Evolutionary conservation across 2,888 invertebrate genomes (phyloP), one percentile per base, ranked within the genome.

Genomic region (Torymus aiolomorphi): DNA sequence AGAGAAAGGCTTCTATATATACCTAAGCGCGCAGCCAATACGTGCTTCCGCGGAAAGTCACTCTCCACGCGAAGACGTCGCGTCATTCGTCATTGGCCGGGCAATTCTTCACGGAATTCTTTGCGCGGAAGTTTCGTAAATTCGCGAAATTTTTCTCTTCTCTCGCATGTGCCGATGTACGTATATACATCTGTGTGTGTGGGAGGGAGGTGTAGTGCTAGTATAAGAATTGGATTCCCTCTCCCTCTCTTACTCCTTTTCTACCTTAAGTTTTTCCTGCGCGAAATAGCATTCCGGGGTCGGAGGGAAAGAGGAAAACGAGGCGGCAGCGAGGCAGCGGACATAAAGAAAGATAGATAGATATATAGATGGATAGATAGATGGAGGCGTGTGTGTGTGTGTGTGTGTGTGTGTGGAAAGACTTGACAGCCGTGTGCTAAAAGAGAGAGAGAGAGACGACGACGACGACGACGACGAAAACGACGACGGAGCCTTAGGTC

Each of bases 31-130:
- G 8, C 8, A 42, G 8, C 42, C 42, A 42, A 42, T 42, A 42
- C 42, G 31, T 8, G 42, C 42, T 42, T 42, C 8, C 42, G 8
- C 42, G 8, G 5, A 42, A 42, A 42, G 8, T 42, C 42, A 65
- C 56, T 14, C 61, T 31, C 3, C 42, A 0, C 42, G 42, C 42
- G 12, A 51, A 31, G 24, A 49, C 74, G 11, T 16, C 12, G 51
- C 16, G 76, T 70, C 76, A 54, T 65, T 77, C 71, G 70, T 71
- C 77, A 70, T 76, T 70, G 76, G 56, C 63, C 63, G 56, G 61
- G 63, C 63, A 70, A 76, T 76, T 76, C 70, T 59, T 63, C 70
- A 63, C 63, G 56, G 51, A 62, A 42, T 42, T 42, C 42, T 42
- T 42, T 42, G 42, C 42, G 57, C 24, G 57, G 67, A 75, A 75